Evolutionary conservation across 2,888 invertebrate genomes (phyloP), one percentile per base, ranked within the genome.

Genomic region (Andrena chrysosceles): DNA sequence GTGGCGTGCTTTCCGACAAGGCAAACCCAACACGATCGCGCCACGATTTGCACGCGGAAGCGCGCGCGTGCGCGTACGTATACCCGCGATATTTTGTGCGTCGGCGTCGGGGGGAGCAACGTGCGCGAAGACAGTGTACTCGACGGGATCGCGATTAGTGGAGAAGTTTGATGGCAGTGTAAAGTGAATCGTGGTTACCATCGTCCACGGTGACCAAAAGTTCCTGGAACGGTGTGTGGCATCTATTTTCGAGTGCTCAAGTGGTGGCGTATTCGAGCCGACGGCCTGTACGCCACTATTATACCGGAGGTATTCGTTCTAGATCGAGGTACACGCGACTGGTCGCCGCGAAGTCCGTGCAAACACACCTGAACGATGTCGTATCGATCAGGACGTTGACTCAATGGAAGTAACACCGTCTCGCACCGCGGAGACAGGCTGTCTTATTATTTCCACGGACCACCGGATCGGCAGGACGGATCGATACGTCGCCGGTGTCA

Each of bases 231-330:
- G 42, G 66, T 75, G 49, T 77, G 70, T 77, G 52, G 78, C 71
- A 8, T 78, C 71, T 82, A 77, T 85, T 87, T 82, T 82, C 75
- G 84, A 81, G 81, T 80, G 81, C 73, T 69, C 70, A 75, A 48
- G 74, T 66, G 56, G 31, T 62, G 71, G 72, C 60, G 68, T 60
- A 62, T 59, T 62, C 66, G 35, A 71, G 35, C 54, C 54, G 62
- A 20, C 48, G 1, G 49, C 33, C 35, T 35, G 71, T 68, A 23
- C 56, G 26, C 70, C 31, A 23, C 10, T 52, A 26, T 77, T 67
- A 67, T 48, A 56, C 63, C 68, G 29, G 31, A 33, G 33, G 59
- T 59, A 35, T 66, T 69, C 67, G 66, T 48, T 52, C 63, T 13
- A 33, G 13, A 75, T 49, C 63, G 35, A 49, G 35, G 31, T 26